A percentile compares a stretch with the other conserved stretches of the same genome.
These are phyloP conservation scores for Muntiacus reevesi DNA, from an alignment of 2,113 vertebrate genomes.

Conservation along the genomic window DNA sequence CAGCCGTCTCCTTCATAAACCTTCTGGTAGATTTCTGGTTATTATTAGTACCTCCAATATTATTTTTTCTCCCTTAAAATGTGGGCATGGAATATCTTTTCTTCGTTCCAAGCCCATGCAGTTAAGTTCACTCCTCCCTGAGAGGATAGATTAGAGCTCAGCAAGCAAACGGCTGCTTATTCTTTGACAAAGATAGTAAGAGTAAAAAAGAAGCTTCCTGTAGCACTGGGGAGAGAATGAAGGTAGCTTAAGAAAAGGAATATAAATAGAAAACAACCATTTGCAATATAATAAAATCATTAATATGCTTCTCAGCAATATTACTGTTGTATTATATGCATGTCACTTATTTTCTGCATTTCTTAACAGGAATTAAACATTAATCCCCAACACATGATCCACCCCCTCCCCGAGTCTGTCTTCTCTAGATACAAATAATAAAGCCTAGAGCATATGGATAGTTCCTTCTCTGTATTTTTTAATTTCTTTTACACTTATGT, in stretches of 20 bases:
- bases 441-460: slow-evolving; percentile 1
- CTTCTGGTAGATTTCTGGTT: neutral
- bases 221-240: neutral
- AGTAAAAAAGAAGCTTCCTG: neutral
- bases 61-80: neutral
- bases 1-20: neutral
- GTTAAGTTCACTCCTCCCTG: neutral
- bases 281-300: neutral
- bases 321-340: neutral
- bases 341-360: neutral
- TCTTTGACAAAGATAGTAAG: neutral
- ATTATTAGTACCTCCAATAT: neutral
- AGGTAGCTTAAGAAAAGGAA: neutral
- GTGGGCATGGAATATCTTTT: neutral
- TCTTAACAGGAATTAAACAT: slow-evolving; percentile 22
- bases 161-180: neutral
- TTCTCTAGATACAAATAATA: neutral
- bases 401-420: neutral
- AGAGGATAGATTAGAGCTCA: neutral
- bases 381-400: neutral
- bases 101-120: neutral
- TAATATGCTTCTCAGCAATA: neutral
- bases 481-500: slow-evolving; percentile 23
- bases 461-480: neutral
- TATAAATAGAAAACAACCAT: neutral